Conservation (phyloP, 2,113 vertebrate genomes). For the Sterna hirundo region DNA sequence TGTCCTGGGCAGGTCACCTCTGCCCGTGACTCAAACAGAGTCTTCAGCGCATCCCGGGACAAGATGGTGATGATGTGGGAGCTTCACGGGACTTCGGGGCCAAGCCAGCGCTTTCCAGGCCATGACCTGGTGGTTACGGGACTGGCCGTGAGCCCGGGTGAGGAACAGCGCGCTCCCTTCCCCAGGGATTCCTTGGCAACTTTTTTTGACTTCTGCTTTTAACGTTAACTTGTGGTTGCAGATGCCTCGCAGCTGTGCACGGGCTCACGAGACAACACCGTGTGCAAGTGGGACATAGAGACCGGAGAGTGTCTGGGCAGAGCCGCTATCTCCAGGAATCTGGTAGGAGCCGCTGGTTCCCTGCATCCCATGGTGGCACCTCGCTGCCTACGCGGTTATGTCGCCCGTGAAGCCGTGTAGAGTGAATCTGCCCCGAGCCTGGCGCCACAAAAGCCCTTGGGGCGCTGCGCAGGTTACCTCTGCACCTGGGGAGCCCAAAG, state of each 20-base stretch:
- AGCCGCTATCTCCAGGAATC: conserved; percentile 87
- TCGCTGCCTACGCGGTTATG: accelerated
- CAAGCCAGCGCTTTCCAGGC: conserved; percentile 83
- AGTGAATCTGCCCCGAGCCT: not conserved
- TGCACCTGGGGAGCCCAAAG: not conserved
- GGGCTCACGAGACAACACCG: conserved; percentile 91
- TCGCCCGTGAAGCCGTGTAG: accelerated
- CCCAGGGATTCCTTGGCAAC: not conserved
- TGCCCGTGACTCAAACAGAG: conserved; percentile 77
- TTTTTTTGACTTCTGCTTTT: not conserved
- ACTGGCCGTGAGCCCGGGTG: conserved; percentile 89
- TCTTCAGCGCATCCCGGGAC: conserved; percentile 95
- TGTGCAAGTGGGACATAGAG: conserved; percentile 92
- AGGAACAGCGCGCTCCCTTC: not conserved
- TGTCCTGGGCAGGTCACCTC: conserved; percentile 78
- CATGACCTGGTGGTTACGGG: conserved; percentile 93
- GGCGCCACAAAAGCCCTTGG: not conserved
- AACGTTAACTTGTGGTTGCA: conserved; percentile 34
- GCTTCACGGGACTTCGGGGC: conserved; percentile 71
- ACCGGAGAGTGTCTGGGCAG: conserved; percentile 83
- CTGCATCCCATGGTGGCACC: not conserved
- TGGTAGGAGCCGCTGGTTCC: conserved; percentile 73
- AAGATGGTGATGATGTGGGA: conserved; percentile 91
- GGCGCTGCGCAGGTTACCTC: not conserved
- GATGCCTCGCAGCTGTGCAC: conserved; percentile 87